Base-by-base conservation (phyloP, 2,888 invertebrate species). In the Amblyjoppa proteus region DNA sequence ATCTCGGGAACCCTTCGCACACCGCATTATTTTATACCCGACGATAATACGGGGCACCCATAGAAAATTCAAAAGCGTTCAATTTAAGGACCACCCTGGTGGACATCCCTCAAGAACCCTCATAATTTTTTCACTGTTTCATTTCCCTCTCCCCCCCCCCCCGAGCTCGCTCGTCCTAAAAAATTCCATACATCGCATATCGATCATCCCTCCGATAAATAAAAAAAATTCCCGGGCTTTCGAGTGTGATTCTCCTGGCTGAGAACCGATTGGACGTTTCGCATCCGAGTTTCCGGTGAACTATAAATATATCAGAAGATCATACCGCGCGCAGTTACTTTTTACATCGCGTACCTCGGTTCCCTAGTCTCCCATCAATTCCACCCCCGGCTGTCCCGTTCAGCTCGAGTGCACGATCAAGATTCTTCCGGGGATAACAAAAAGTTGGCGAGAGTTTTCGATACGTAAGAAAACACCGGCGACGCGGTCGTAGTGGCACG, bases 381-480 rank as follows among this genome's bases (percentile, higher is more conserved):
- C 68, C 70, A 80, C 76, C 58, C 83, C 80, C 64, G 58, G 81
- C 64, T 77, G 70, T 83, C 76, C 73, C 76, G 70, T 75, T 78
- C 64, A 7, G 61, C 56, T 75, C 74, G 64, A 70, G 81, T 75
- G 64, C 78, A 56, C 64, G 70, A 79, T 85, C 71, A 75, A 79
- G 74, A 81, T 79, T 85, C 70, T 75, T 78, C 49, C 56, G 51
- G 28, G 68, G 64, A 64, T 68, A 68, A 74, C 64, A 85, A 85
- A 85, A 79, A 79, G 78, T 79, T 85, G 61, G 25, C 82, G 56
- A 76, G 76, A 71, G 69, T 82, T 68, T 49, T 45, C 69, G 74
- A 81, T 75, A 78, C 70, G 85, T 64, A 74, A 64, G 28, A 69
- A 77, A 77, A 77, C 76, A 66, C 64, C 25, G 28, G 64, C 5